Percentiles rank a stretch among this genome's conserved stretches.
Conservation (phyloP, 2,113 vertebrate genomes). For the Morone chrysops region DNA sequence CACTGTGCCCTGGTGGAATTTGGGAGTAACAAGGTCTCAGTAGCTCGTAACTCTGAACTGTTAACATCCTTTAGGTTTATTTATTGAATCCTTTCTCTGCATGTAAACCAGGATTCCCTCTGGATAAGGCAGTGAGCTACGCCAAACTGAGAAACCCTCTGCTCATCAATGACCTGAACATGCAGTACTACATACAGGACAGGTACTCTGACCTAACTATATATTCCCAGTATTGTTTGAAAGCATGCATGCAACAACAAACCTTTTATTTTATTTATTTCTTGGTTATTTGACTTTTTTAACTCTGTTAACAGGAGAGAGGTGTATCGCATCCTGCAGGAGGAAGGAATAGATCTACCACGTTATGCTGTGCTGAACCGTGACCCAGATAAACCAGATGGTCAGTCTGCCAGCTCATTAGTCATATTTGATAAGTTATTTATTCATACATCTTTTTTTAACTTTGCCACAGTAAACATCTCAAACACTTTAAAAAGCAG, state of each 20-base stretch:
- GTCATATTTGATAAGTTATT: not conserved
- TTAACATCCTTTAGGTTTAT: not conserved
- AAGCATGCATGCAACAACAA: not conserved
- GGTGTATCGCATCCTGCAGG: constrained; percentile 97
- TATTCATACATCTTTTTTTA: not conserved
- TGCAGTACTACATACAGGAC: constrained; percentile 99
- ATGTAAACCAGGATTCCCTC: constrained; percentile 89
- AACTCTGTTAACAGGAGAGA: constrained; percentile 87
- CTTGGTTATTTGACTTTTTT: not conserved
- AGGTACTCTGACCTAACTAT: constrained; percentile 80
- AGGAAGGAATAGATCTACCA: constrained; percentile 97
- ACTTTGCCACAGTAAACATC: not conserved
- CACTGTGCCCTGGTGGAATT: too few species aligned
- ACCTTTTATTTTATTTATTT: not conserved
- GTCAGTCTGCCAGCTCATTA: constrained; percentile 79
- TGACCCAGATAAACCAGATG: constrained; percentile 95
- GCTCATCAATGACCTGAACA: constrained; percentile 96
- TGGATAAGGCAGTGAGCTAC: constrained; percentile 98
- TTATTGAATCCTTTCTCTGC: not conserved
- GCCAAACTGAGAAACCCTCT: constrained; percentile 95
- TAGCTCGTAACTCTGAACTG: not conserved
- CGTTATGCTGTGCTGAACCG: constrained; percentile 97
- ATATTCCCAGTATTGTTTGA: not conserved
- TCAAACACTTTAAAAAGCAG: not conserved
- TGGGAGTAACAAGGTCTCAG: not conserved